phyloP scores from a whole-genome alignment of 2,888 invertebrate genomes.

The Melipona bicolor region DNA sequence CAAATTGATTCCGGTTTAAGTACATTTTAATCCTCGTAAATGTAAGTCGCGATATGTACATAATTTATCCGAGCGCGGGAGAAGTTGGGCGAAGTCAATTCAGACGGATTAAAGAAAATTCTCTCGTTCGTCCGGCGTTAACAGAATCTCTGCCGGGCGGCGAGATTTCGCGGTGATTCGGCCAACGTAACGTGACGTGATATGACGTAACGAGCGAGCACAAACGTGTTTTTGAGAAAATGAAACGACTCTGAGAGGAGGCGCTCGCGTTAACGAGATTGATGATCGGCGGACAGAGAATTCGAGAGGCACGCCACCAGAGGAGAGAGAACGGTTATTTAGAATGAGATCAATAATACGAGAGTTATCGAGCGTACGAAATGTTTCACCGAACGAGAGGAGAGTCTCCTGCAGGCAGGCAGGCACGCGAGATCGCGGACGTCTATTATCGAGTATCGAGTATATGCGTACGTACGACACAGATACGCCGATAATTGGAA shows the following conservation, averaged over 20 bases:
- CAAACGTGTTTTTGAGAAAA: no score
- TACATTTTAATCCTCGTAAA: neutral
- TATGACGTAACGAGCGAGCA: no score
- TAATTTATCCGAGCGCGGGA: no score
- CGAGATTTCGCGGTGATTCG: no score
- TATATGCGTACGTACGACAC: slow-evolving; percentile 17
- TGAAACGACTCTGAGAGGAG: no score
- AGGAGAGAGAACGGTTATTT: slow-evolving; percentile 1
- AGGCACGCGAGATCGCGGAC: slow-evolving; percentile 36
- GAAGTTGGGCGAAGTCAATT: no score
- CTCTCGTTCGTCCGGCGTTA: no score
- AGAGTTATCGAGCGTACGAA: slow-evolving; percentile 27
- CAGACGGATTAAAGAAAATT: no score
- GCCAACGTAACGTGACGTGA: no score
- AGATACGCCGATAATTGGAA: slow-evolving; percentile 49
- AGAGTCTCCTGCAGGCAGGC: neutral
- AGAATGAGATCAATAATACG: slow-evolving; percentile 8
- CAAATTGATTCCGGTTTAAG: rapidly evolving
- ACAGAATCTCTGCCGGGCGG: no score
- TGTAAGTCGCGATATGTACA: neutral
- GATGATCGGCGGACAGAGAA: neutral
- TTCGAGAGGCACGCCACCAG: neutral
- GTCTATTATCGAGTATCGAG: slow-evolving; percentile 30
- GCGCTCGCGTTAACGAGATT: neutral
- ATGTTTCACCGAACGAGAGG: slow-evolving; percentile 1